Conservation (phyloP, 2,113 vertebrate genomes). For the Syrmaticus mikado region DNA sequence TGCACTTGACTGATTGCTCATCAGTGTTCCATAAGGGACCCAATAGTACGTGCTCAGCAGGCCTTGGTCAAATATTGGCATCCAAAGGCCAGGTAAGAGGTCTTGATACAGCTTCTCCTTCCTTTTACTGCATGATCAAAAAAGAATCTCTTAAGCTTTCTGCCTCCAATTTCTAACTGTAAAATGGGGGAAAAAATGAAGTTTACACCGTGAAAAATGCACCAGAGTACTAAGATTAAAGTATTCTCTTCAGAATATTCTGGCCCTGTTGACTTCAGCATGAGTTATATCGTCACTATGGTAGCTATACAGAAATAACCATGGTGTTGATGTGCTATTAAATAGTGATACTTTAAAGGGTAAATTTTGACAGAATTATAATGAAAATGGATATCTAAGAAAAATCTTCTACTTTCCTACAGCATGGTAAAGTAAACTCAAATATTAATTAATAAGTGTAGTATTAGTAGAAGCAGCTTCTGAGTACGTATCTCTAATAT, state of each 20-base stretch:
- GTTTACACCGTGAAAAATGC: neutral
- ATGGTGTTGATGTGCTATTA: neutral
- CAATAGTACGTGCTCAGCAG: neutral
- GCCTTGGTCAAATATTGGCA: neutral
- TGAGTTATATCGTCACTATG: neutral
- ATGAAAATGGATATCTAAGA: neutral
- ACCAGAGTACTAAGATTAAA: neutral
- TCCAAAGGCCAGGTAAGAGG: neutral
- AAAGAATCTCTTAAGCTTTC: neutral
- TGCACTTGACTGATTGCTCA: neutral
- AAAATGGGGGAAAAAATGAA: neutral
- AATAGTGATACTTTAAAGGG: neutral
- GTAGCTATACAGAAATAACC: neutral
- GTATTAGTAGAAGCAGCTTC: neutral
- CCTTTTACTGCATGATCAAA: neutral
- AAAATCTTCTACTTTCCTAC: neutral
- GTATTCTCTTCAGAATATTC: neutral
- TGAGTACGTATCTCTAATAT: neutral
- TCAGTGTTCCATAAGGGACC: neutral
- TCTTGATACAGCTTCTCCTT: neutral
- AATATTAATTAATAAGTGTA: conserved; percentile 2
- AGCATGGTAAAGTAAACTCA: neutral
- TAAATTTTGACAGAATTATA: neutral
- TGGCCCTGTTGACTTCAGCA: neutral
- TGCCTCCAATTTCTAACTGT: neutral